Conservation (phyloP, 2,888 invertebrate species). For the Gasteruption jaculator region DNA sequence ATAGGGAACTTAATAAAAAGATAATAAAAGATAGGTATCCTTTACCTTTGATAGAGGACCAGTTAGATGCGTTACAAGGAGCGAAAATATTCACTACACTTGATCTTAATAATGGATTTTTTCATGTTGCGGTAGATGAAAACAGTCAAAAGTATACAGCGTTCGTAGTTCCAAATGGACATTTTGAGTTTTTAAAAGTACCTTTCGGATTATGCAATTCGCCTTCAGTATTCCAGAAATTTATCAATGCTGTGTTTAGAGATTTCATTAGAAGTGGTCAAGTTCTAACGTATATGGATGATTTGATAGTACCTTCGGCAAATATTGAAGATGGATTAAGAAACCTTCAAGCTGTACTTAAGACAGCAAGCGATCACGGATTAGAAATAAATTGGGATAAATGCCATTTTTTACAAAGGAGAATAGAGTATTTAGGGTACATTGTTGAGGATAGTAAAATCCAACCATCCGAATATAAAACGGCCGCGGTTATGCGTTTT, state of each 20-base stretch:
- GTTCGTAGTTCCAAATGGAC: constrained; percentile 19
- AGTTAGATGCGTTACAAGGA: constrained; percentile 18
- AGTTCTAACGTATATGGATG: constrained; percentile 19
- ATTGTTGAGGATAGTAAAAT: constrained; percentile 11
- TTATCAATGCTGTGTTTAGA: constrained; percentile 17
- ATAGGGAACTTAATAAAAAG: constrained; percentile 27
- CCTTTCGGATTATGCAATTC: constrained; percentile 24
- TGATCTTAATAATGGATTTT: constrained; percentile 23
- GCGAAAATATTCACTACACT: constrained; percentile 19
- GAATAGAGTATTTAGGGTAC: constrained; percentile 5
- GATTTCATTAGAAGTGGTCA: constrained; percentile 14
- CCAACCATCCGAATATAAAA: constrained; percentile 11
- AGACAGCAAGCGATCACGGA: constrained; percentile 13
- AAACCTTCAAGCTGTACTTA: constrained; percentile 17
- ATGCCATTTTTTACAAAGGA: constrained; percentile 16
- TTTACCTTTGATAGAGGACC: constrained; percentile 21
- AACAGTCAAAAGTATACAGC: constrained; percentile 21
- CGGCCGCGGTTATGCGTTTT: constrained; percentile 6
- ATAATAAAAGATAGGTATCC: constrained; percentile 29
- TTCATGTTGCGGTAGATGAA: constrained; percentile 21
- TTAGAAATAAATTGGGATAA: constrained; percentile 22
- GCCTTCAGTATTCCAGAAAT: constrained; percentile 20
- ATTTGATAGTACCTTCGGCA: constrained; percentile 14
- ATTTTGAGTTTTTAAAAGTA: constrained; percentile 19
- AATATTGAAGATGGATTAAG: constrained; percentile 12